Conservation (phyloP, 2,888 invertebrate genomes). For the Periphyllus acericola region DNA sequence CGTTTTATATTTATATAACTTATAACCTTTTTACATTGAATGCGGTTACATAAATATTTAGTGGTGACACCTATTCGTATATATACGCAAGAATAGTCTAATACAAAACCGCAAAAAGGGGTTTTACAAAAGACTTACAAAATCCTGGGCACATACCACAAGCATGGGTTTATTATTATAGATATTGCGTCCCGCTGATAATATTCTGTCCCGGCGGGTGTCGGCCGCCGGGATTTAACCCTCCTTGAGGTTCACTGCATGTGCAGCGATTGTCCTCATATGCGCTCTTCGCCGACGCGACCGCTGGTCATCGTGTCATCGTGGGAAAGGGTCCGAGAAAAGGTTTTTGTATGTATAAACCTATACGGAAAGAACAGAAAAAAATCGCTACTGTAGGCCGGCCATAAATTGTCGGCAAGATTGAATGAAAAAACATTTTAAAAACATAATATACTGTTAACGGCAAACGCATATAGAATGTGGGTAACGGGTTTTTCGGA, state of each 20-base stretch:
- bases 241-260: conserved; percentile 39
- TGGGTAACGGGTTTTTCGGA: conserved; percentile 59
- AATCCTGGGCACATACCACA: conserved; percentile 14
- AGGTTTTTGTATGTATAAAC: conserved; percentile 27
- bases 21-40: not conserved
- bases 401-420: conserved; percentile 33
- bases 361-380: conserved; percentile 1
- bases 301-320: conserved; percentile 53
- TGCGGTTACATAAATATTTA: not conserved
- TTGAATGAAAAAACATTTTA: conserved; percentile 37
- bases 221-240: conserved; percentile 40
- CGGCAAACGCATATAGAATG: not conserved
- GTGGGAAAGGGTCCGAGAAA: conserved; percentile 52
- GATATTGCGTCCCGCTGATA: conserved; percentile 46
- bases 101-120: conserved; percentile 50
- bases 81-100: not conserved
- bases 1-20: not conserved
- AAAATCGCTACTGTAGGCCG: conserved; percentile 38
- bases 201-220: conserved; percentile 50
- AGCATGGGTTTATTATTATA: not conserved
- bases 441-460: conserved; percentile 33
- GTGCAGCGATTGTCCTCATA: conserved; percentile 33
- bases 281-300: not conserved
- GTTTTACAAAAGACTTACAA: conserved; percentile 49
- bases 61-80: conserved; percentile 22